phyloP scores from a whole-genome alignment of 2,797 vertebrate genomes.

The Ispidina picta region DNA sequence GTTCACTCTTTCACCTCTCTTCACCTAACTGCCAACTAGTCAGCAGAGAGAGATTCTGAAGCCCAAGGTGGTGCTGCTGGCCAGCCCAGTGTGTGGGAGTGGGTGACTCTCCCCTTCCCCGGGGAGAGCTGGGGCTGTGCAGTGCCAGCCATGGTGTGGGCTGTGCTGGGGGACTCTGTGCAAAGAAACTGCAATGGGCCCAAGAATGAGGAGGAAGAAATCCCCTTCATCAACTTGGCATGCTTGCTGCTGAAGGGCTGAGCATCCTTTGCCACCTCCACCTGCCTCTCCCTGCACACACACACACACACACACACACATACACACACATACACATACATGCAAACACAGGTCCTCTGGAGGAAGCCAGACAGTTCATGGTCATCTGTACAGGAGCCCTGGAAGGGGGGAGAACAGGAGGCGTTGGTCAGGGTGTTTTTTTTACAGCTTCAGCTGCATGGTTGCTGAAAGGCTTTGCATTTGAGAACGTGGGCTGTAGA shows the following conservation, averaged over 20 bases:
- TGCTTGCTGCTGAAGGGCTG: neutral
- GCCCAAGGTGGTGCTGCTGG: accelerated
- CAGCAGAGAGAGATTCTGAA: neutral
- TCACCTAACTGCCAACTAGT: neutral
- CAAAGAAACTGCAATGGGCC: neutral
- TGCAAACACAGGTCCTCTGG: too few species aligned
- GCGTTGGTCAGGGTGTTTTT: accelerated
- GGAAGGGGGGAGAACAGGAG: neutral
- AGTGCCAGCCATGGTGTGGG: neutral
- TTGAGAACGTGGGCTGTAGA: neutral
- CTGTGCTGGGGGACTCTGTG: accelerated
- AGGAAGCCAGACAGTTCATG: neutral
- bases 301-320: too few species aligned
- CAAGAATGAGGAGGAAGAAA: neutral
- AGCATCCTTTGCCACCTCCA: accelerated
- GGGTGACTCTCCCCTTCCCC: neutral
- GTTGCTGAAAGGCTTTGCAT: accelerated
- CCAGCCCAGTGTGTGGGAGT: accelerated
- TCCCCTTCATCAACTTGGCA: accelerated
- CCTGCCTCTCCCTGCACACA: accelerated
- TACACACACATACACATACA: too few species aligned
- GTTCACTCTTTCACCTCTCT: neutral
- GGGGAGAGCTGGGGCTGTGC: accelerated
- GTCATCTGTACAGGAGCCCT: neutral
- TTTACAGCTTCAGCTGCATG: neutral